A percentile compares a stretch with the other conserved stretches of the same genome.
Conservation (phyloP, 2,797 vertebrate genomes). For the Natrix natrix region DNA sequence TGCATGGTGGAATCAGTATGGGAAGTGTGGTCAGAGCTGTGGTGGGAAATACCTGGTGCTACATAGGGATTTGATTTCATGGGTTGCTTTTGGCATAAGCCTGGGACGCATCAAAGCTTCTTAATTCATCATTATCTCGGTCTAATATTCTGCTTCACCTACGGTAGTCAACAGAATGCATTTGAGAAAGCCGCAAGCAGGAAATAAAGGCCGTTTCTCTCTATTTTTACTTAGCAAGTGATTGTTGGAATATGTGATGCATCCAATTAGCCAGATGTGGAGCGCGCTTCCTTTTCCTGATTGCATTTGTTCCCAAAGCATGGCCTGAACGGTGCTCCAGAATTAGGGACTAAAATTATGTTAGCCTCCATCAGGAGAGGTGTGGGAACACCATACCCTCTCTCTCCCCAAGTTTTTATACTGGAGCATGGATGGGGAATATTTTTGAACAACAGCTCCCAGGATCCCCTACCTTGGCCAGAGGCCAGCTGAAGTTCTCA, state of each 20-base stretch:
- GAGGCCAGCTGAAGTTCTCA: neutral
- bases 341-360: neutral
- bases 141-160: neutral
- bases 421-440: neutral
- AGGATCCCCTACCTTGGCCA: neutral
- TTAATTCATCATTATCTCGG: no score
- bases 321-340: neutral
- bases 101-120: neutral
- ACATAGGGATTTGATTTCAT: neutral
- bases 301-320: neutral
- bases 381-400: neutral
- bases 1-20: neutral
- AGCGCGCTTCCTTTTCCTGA: neutral
- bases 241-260: neutral
- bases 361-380: neutral
- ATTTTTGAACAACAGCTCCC: neutral
- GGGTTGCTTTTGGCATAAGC: neutral
- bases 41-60: neutral
- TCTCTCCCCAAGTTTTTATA: neutral
- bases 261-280: neutral
- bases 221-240: neutral
- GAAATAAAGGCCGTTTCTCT: neutral
- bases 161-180: neutral
- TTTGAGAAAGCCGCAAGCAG: neutral
- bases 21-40: neutral